Percentiles rank a stretch among this genome's conserved stretches.
Conservation (phyloP, 2,113 vertebrate species). For the Siphamia tubifer region DNA sequence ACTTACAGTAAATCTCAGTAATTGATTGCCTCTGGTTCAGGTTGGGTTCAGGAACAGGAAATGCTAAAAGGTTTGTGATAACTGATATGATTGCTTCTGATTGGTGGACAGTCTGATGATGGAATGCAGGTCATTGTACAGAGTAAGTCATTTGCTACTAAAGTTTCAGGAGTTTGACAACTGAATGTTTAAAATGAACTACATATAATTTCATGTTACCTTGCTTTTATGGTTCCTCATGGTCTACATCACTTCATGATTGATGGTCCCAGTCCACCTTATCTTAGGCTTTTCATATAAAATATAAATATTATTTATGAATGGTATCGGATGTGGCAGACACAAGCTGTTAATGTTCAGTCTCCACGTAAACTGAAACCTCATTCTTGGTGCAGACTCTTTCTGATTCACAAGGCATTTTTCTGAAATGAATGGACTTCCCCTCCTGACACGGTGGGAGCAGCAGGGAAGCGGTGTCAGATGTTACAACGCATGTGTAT, state of each 20-base stretch:
- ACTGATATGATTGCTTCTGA: constrained; percentile 21
- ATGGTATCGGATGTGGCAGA: constrained; percentile 46
- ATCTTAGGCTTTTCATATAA: constrained; percentile 27
- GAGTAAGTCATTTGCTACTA: constrained; percentile 14
- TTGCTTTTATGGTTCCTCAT: constrained; percentile 3
- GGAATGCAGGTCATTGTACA: not conserved
- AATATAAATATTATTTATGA: constrained; percentile 64
- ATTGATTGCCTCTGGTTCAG: constrained; percentile 8
- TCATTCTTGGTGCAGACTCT: constrained; percentile 35
- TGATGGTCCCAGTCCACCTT: constrained; percentile 14
- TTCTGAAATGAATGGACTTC: constrained; percentile 61
- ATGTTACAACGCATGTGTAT: constrained; percentile 41
- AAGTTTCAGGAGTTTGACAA: constrained; percentile 19
- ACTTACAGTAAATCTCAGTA: too few relatives aligned
- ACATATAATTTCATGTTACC: constrained; percentile 9
- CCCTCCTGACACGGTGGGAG: constrained; percentile 58
- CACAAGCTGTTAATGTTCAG: constrained; percentile 52
- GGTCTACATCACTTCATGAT: constrained; percentile 12
- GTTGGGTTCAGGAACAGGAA: constrained; percentile 33
- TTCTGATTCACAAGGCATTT: constrained; percentile 60
- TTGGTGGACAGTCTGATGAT: not conserved
- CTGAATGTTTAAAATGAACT: not conserved
- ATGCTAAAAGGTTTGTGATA: constrained; percentile 30
- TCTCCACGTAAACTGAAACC: constrained; percentile 63
- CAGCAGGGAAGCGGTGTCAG: constrained; percentile 60